Evolutionary conservation across 2,888 invertebrate genomes (phyloP), one percentile per base, ranked within the genome.

Genomic region (Tigriopus californicus): DNA sequence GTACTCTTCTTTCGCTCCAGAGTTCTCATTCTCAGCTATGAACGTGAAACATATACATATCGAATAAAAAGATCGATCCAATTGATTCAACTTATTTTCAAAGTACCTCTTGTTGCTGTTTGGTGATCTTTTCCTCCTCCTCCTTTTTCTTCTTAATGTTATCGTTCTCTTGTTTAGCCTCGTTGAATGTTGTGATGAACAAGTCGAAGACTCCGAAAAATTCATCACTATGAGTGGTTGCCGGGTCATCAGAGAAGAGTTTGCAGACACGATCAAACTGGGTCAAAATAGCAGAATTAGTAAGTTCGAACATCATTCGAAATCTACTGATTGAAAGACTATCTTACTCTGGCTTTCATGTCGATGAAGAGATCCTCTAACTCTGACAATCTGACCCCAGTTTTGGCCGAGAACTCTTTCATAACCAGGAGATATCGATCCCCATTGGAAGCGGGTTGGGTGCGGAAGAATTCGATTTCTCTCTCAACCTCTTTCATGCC

Each of bases 341-440:
- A 53, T 61, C 67, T 68, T 66, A 79, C 78, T 72, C 77, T 77
- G 47, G 85, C 84, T 74, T 91, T 92, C 92, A 92, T 92, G 69
- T 94, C 91, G 72, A 86, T 85, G 74, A 86, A 90, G 61, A 86
- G 78, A 67, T 92, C 91, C 69, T 92, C 91, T 6, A 94, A 78
- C 71, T 92, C 91, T 1, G 90, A 87, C 67, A 91, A 82, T 66
- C 88, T 80, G 69, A 89, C 90, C 0, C 88, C 85, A 1, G 92
- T 91, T 63, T 87, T 85, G 0, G 90, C 86, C 68, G 90, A 84
- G 74, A 95, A 94, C 70, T 94, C 92, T 63, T 87, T 77, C 90
- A 94, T 92, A 33, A 91, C 89, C 0, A 87, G 83, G 62, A 91
- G 46, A 40, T 58, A 58, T 22, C 86, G 82, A 71, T 92, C 91